These are phyloP conservation scores for Amblyjoppa proteus DNA, from an alignment of 2,888 invertebrate genomes.

Conservation along the genomic window DNA sequence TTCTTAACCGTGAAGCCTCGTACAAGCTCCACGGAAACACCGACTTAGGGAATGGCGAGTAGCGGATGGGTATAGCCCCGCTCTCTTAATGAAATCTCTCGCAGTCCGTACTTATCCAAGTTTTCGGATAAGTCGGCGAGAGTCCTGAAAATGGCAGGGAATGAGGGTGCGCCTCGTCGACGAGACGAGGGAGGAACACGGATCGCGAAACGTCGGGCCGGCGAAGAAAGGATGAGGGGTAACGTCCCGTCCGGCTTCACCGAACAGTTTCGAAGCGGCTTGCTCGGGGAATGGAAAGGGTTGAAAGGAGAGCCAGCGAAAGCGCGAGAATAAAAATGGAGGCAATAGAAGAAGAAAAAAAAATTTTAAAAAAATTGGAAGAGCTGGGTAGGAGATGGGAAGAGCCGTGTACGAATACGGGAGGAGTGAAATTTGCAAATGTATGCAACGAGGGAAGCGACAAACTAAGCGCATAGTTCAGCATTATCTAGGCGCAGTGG, in stretches of 20 bases:
- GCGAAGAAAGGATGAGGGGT: constrained; percentile 4
- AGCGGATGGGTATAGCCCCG: neutral
- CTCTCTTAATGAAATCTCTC: constrained; percentile 57
- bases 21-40: constrained; percentile 40
- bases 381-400: constrained; percentile 44
- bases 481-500: constrained; percentile 68
- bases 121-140: constrained; percentile 50
- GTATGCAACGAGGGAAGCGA: constrained; percentile 67
- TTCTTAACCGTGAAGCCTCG: constrained; percentile 31
- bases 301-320: neutral
- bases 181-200: constrained; percentile 7
- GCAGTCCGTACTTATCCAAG: constrained; percentile 55
- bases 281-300: neutral
- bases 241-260: constrained; percentile 24
- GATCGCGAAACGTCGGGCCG: neutral
- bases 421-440: constrained; percentile 73
- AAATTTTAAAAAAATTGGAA: constrained; percentile 33
- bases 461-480: constrained; percentile 72
- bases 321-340: constrained; percentile 20
- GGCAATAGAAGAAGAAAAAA: constrained; percentile 6
- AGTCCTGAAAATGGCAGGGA: constrained; percentile 28
- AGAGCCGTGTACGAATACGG: constrained; percentile 33
- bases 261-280: constrained; percentile 1
- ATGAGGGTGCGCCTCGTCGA: constrained; percentile 27
- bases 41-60: neutral